Evolutionary conservation across 1,140 invertebrate genomes (phyloP).

Genomic region (Theocolax elegans): DNA sequence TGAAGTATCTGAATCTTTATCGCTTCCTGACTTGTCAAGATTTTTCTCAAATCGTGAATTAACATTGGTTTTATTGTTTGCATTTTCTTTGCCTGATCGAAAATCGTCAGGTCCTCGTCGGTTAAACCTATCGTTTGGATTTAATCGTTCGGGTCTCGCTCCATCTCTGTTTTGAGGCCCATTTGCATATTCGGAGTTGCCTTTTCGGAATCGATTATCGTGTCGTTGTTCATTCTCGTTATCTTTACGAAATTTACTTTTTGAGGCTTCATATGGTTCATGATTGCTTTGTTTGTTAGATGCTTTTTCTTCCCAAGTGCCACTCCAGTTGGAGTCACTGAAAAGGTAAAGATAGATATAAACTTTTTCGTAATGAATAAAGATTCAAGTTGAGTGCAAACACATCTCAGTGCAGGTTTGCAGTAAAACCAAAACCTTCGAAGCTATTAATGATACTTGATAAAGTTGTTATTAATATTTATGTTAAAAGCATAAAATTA

Average conservation of each 20-base stretch:
- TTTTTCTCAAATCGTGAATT: conserved; percentile 41
- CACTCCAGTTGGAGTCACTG: conserved; percentile 42
- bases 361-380: not conserved
- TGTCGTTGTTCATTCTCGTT: conserved; percentile 54
- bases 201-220: conserved; percentile 50
- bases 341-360: conserved; percentile 4
- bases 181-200: conserved; percentile 18
- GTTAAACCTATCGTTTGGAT: conserved; percentile 10
- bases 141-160: conserved; percentile 14
- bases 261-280: conserved; percentile 35
- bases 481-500: conserved; percentile 18
- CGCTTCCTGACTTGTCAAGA: conserved; percentile 49
- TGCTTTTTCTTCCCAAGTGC: conserved; percentile 39
- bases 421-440: conserved; percentile 25
- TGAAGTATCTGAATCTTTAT: conserved; percentile 56
- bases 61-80: conserved; percentile 24
- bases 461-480: conserved; percentile 1
- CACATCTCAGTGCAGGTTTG: not conserved
- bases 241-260: conserved; percentile 49
- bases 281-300: conserved; percentile 25
- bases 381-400: not conserved
- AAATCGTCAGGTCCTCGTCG: conserved; percentile 37
- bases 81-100: conserved; percentile 45
- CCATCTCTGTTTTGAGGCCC: conserved; percentile 26
- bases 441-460: conserved; percentile 11